Conservation (phyloP, 1,140 invertebrate genomes). For the Diachasmimorpha longicaudata region DNA sequence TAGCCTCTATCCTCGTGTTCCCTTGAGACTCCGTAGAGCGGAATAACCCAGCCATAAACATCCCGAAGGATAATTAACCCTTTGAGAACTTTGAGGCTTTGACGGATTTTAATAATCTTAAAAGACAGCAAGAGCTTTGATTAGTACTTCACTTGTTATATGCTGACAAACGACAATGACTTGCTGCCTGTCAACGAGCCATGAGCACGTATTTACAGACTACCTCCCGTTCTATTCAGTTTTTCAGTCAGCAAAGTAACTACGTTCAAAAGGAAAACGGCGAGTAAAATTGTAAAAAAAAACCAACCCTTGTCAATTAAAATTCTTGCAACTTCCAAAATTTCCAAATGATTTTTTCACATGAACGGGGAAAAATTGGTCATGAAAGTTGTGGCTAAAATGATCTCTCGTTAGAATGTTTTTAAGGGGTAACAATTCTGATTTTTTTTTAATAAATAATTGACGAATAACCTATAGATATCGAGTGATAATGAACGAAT, state of each 20-base stretch:
- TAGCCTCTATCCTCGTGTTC: neutral
- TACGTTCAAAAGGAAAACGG: neutral
- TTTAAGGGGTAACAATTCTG: neutral
- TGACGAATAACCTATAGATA: neutral
- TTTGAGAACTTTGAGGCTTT: constrained; percentile 59
- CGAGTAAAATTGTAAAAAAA: neutral
- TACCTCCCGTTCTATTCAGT: neutral
- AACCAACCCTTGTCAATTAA: no score
- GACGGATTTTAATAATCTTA: constrained; percentile 62
- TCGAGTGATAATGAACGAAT: neutral
- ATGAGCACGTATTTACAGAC: constrained; percentile 13
- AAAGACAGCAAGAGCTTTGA: constrained; percentile 54
- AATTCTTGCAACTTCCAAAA: neutral
- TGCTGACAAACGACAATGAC: constrained; percentile 41
- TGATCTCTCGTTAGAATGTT: no score
- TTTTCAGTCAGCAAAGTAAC: neutral
- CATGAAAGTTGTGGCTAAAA: no score
- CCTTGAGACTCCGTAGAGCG: constrained; percentile 16
- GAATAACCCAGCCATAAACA: constrained; percentile 57
- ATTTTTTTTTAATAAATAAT: no score
- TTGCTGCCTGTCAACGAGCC: neutral
- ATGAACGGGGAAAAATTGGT: no score
- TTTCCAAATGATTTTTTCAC: neutral
- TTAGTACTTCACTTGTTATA: constrained; percentile 49
- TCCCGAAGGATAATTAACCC: constrained; percentile 61